phyloP scores from a whole-genome alignment of 2,113 vertebrate genomes.

The Quiscalus mexicanus region DNA sequence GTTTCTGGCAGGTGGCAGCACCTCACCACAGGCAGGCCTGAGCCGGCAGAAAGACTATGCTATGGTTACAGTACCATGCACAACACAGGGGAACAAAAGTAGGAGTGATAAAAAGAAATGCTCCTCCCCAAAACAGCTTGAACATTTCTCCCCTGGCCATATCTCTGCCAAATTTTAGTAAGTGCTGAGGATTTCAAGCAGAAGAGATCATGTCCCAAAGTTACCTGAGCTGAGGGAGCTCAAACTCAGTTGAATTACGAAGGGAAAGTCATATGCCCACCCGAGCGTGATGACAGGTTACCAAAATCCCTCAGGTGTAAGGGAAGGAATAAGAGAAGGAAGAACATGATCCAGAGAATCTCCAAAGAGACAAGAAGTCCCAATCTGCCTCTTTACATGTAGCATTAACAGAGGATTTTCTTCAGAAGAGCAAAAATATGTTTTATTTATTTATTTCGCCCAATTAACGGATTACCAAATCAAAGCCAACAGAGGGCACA shows the following conservation, averaged over 20 bases:
- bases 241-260: not conserved
- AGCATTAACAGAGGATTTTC: not conserved
- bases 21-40: not conserved
- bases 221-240: not conserved
- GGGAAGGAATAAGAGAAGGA: not conserved
- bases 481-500: not conserved
- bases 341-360: not conserved
- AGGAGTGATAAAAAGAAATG: not conserved
- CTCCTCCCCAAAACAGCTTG: not conserved
- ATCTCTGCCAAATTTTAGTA: not conserved
- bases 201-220: not conserved
- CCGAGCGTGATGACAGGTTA: not conserved
- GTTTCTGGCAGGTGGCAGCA: not conserved
- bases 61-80: not conserved
- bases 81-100: not conserved
- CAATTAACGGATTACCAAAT: not conserved
- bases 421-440: not conserved
- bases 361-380: not conserved
- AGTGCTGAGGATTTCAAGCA: not conserved
- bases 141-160: not conserved
- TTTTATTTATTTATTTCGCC: not conserved
- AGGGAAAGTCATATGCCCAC: rapidly evolving
- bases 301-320: not conserved
- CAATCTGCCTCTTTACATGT: not conserved
- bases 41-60: not conserved